Evolutionary conservation across 2,113 vertebrate genomes (phyloP).

Genomic region (Cyrtonyx montezumae): DNA sequence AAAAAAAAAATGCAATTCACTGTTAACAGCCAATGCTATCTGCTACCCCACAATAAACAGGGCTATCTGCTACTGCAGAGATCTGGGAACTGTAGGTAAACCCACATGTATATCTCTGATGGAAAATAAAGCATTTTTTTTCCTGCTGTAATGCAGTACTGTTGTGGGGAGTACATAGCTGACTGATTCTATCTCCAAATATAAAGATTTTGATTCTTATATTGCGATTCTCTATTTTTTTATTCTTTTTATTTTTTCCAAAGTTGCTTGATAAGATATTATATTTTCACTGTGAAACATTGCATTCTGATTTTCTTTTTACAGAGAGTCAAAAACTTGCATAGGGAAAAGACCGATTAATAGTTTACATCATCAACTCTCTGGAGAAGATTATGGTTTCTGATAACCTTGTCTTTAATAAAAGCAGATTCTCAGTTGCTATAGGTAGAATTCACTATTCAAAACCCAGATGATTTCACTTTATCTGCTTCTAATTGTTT

Average conservation of each 20-base stretch:
- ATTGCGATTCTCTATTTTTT: not conserved
- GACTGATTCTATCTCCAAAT: not conserved
- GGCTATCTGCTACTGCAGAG: not conserved
- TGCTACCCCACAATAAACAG: not conserved
- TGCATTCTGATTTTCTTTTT: not conserved
- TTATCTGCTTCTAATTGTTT: not conserved
- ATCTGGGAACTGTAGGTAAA: not conserved
- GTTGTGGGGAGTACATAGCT: not conserved
- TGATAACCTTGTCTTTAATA: not conserved
- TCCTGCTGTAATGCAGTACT: not conserved
- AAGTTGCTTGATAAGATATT: not conserved
- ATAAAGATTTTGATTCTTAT: not conserved
- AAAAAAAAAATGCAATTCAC: not conserved
- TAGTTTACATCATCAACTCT: not conserved
- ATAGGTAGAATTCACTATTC: not conserved
- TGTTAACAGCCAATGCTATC: not conserved
- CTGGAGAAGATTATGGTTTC: not conserved
- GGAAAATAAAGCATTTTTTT: not conserved
- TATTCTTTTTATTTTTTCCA: not conserved
- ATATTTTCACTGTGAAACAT: not conserved
- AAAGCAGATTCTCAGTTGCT: not conserved
- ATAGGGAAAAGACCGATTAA: not conserved
- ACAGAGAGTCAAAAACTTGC: not conserved
- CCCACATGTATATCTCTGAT: rapidly evolving
- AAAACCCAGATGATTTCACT: not conserved